A percentile compares a stretch with the other conserved stretches of the same genome.
These are phyloP conservation scores for Parazoanthus swiftii DNA, from an alignment of 92 coral and sea anemone species.

Conservation along the genomic window DNA sequence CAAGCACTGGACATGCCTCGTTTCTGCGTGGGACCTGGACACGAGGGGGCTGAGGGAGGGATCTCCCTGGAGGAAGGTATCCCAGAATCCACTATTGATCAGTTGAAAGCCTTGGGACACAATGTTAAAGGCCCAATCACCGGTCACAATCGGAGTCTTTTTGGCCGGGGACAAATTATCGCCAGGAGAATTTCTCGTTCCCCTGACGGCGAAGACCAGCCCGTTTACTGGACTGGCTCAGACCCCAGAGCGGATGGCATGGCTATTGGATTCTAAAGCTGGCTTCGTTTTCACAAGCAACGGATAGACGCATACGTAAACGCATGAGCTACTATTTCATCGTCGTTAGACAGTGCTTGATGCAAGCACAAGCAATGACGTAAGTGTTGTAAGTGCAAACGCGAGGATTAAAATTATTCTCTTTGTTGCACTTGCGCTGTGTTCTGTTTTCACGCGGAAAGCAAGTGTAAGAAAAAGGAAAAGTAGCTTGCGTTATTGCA, in stretches of 20 bases:
- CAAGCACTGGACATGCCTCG: conserved; percentile 95
- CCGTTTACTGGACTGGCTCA: conserved; percentile 97
- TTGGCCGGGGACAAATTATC: conserved; percentile 94
- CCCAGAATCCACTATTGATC: conserved; percentile 46
- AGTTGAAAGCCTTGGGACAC: conserved; percentile 75
- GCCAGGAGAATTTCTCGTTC: conserved; percentile 52
- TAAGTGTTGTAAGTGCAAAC: too few species aligned
- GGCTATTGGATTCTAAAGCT: conserved; percentile 74
- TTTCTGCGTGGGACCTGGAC: conserved; percentile 57
- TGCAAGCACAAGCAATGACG: too few species aligned
- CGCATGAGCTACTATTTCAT: too few species aligned
- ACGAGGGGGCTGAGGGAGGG: conserved; percentile 42
- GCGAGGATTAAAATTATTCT: too few species aligned
- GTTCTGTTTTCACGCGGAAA: too few species aligned
- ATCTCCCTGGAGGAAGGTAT: conserved; percentile 87
- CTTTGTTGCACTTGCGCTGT: too few species aligned
- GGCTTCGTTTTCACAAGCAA: too few species aligned
- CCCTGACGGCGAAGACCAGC: conserved; percentile 52
- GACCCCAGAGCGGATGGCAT: conserved; percentile 95
- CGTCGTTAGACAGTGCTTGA: too few species aligned
- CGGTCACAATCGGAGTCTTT: conserved; percentile 60
- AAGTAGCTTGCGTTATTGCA: too few species aligned
- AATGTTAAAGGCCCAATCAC: conserved; percentile 63
- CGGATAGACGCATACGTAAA: too few species aligned
- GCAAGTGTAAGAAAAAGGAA: too few species aligned